Conservation (phyloP, 2,888 invertebrate species). For the Ophion ellenae region DNA sequence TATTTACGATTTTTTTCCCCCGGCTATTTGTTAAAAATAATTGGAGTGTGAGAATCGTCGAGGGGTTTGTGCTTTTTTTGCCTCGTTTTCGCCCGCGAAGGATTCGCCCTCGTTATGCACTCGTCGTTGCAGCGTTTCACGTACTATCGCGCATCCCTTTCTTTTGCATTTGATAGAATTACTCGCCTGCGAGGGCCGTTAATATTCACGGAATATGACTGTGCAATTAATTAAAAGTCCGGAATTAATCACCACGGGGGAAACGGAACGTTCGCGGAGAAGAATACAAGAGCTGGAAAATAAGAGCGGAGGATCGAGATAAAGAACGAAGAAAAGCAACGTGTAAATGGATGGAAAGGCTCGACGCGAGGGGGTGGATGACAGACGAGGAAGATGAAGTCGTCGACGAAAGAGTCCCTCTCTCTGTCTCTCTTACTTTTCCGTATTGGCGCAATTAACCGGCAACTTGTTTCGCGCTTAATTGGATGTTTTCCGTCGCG, state of each 20-base stretch:
- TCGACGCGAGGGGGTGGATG: background rate
- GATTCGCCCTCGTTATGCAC: slow-evolving; percentile 3
- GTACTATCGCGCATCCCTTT: background rate
- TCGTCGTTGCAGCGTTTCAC: background rate
- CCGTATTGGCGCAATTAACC: slow-evolving; percentile 63
- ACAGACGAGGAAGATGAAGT: slow-evolving; percentile 28
- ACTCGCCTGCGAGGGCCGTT: slow-evolving; percentile 11
- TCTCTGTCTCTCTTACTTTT: slow-evolving; percentile 11
- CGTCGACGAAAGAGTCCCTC: slow-evolving; percentile 27
- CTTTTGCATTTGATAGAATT: slow-evolving; percentile 22
- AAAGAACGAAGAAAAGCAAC: background rate
- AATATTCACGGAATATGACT: slow-evolving; percentile 37
- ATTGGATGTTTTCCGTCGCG: slow-evolving; percentile 65
- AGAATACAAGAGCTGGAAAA: slow-evolving; percentile 11
- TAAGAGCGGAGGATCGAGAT: background rate
- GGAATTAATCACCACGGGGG: slow-evolving; percentile 22
- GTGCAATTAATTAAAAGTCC: slow-evolving; percentile 47
- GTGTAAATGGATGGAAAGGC: slow-evolving; percentile 32
- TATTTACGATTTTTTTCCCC: background rate
- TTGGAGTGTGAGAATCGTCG: slow-evolving; percentile 5
- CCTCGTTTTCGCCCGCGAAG: background rate
- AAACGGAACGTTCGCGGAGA: slow-evolving; percentile 24
- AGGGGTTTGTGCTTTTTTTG: background rate
- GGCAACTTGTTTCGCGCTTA: slow-evolving; percentile 62
- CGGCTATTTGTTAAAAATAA: background rate